Percentiles rank a stretch among this genome's conserved stretches.
Conservation (phyloP, 2,797 vertebrate species). For the Clarias fuscus region DNA sequence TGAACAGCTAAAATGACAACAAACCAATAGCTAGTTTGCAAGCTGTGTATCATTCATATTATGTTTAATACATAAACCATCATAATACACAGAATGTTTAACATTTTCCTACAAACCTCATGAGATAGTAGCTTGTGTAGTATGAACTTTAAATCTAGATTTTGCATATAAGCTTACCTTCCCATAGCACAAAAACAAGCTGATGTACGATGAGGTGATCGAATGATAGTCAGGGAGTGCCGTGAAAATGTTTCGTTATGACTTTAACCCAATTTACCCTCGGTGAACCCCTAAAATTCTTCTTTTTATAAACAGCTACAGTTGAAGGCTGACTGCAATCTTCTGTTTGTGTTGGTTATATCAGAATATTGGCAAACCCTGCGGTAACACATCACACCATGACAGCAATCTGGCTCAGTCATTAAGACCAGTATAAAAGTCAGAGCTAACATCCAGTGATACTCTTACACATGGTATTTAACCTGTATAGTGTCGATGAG, state of each 20-base stretch:
- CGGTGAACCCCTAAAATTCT: constrained; percentile 71
- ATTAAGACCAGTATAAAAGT: constrained; percentile 23
- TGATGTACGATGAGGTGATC: constrained; percentile 60
- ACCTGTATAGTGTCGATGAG: constrained; percentile 50
- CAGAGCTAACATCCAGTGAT: not conserved
- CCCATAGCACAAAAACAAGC: constrained; percentile 47
- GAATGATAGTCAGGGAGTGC: not conserved
- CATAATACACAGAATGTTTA: no score
- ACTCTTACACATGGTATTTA: constrained; percentile 44
- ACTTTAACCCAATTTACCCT: constrained; percentile 72
- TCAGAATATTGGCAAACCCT: constrained; percentile 58
- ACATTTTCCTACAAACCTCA: not conserved
- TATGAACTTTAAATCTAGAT: constrained; percentile 5
- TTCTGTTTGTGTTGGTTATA: constrained; percentile 60
- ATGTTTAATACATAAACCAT: not conserved
- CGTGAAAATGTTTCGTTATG: constrained; percentile 63
- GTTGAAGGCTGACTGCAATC: constrained; percentile 65
- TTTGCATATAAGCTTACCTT: constrained; percentile 18
- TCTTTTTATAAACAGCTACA: constrained; percentile 61
- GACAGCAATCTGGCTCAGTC: constrained; percentile 49
- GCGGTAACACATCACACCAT: constrained; percentile 55
- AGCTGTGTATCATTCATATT: not conserved
- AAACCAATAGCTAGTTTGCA: not conserved
- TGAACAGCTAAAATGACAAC: not conserved
- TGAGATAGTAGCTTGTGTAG: not conserved